Evolutionary conservation across 1,140 invertebrate species (phyloP).

Genomic region (Ceratitis capitata): DNA sequence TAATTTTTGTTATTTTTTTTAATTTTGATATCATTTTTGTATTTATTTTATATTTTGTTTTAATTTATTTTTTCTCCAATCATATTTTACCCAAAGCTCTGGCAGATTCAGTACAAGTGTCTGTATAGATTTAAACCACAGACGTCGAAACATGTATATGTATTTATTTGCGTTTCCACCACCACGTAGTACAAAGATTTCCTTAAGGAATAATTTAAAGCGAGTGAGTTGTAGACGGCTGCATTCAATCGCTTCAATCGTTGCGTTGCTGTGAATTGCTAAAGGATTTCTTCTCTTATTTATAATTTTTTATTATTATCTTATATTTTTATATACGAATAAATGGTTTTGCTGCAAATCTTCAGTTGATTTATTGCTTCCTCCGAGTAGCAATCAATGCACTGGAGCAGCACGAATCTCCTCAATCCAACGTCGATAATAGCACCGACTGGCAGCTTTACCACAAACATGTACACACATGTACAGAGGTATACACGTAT

Average conservation of each 20-base stretch:
- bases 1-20: no score
- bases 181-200: not conserved
- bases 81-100: no score
- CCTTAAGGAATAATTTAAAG: conserved; percentile 23
- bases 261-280: not conserved
- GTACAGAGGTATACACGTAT: not conserved
- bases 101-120: no score
- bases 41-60: no score
- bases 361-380: conserved; percentile 1
- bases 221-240: not conserved
- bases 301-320: not conserved
- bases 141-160: no score
- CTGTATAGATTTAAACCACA: no score
- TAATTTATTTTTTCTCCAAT: no score
- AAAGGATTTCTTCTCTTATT: not conserved
- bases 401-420: not conserved
- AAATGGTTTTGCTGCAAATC: not conserved
- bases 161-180: no score
- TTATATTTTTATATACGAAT: not conserved
- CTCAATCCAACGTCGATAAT: not conserved
- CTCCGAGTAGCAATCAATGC: not conserved
- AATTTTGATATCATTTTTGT: no score
- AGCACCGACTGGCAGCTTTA: no score
- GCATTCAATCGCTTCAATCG: not conserved
- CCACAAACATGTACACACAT: not conserved